Conservation (phyloP, 2,113 vertebrate genomes). For the Pycnonotus jocosus region DNA sequence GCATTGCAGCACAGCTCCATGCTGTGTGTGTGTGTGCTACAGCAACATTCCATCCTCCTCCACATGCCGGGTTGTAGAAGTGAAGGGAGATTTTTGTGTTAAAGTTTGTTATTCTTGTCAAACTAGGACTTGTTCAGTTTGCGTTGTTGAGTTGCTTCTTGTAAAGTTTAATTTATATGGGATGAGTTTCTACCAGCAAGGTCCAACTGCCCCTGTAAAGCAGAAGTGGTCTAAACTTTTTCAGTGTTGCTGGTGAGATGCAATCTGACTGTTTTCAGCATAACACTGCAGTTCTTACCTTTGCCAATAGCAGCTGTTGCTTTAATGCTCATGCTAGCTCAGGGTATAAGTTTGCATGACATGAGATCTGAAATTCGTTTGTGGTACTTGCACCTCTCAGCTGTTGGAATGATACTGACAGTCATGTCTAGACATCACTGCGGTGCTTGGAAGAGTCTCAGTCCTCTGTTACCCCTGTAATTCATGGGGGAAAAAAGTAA, state of each 20-base stretch:
- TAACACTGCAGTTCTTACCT: not conserved
- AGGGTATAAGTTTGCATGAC: not conserved
- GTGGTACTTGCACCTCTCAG: not conserved
- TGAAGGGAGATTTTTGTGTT: not conserved
- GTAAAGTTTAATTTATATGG: not conserved
- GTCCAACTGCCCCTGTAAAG: not conserved
- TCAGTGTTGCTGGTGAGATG: not conserved
- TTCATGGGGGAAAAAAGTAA: accelerated
- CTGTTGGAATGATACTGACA: not conserved
- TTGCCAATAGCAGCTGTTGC: not conserved
- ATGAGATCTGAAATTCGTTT: not conserved
- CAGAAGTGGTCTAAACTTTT: not conserved
- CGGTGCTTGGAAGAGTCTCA: not conserved
- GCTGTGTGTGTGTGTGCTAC: not conserved
- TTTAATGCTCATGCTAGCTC: not conserved
- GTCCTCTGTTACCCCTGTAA: not conserved
- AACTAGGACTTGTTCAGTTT: not conserved
- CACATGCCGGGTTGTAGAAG: not conserved
- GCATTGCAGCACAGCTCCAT: not conserved
- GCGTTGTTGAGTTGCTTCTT: not conserved
- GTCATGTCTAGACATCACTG: not conserved
- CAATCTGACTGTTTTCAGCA: not conserved
- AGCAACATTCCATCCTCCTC: not conserved
- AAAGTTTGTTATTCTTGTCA: not conserved
- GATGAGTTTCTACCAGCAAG: not conserved